A percentile compares a stretch with the other conserved stretches of the same genome.
These are phyloP conservation scores for Mustela erminea DNA, from an alignment of 2,797 vertebrate species.

Conservation along the genomic window DNA sequence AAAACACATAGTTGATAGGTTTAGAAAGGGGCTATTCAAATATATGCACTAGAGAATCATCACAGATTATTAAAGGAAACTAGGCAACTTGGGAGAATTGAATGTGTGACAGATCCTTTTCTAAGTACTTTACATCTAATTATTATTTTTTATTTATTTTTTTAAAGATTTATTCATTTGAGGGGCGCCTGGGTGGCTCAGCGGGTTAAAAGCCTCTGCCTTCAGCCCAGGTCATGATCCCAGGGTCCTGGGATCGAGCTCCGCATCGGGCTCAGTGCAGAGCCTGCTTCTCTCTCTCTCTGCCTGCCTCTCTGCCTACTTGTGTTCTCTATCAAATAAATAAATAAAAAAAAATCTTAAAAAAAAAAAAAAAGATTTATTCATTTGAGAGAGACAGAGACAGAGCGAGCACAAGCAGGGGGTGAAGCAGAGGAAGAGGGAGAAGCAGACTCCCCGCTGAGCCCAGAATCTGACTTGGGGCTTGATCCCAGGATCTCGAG, in stretches of 20 bases:
- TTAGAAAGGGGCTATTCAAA: conserved; percentile 43
- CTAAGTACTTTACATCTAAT: not conserved
- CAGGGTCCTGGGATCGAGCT: no score
- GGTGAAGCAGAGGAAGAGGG: not conserved
- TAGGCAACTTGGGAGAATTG: not conserved
- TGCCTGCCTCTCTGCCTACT: no score
- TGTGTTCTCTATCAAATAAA: no score
- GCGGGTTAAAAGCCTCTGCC: no score
- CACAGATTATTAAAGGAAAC: not conserved
- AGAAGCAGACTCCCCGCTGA: not conserved
- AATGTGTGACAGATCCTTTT: not conserved
- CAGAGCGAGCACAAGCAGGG: not conserved
- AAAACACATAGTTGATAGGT: not conserved
- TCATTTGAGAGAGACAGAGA: not conserved
- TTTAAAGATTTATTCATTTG: not conserved
- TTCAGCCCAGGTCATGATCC: no score
- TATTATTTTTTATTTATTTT: not conserved
- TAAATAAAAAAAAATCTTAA: no score
- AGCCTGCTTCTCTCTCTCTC: no score
- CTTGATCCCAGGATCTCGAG: not conserved
- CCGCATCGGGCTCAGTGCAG: no score
- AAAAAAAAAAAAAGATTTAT: not conserved
- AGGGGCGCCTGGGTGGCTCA: not conserved
- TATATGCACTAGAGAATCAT: not conserved
- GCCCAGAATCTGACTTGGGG: not conserved